Evolutionary conservation across 2,797 vertebrate species (phyloP).

Genomic region (Etheostoma nigrum): DNA sequence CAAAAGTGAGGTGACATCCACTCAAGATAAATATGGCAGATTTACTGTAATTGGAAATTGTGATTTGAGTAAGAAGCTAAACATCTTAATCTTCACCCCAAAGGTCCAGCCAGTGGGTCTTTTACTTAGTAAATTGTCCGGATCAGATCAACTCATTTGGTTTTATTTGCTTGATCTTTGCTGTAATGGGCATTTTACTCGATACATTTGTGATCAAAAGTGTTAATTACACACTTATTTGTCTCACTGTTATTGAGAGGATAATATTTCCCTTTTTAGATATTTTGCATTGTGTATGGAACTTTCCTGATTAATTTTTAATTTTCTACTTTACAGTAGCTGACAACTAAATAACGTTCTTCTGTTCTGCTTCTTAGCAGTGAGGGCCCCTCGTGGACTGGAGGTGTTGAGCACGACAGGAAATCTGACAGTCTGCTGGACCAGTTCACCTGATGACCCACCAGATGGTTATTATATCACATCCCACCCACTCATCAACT

Average conservation of each 20-base stretch:
- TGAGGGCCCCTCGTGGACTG: constrained; percentile 83
- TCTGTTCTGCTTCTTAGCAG: constrained; percentile 71
- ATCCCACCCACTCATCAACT: constrained; percentile 58
- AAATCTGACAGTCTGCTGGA: constrained; percentile 86
- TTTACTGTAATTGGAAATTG: neutral
- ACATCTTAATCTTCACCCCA: neutral
- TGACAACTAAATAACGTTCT: neutral
- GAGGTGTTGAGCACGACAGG: constrained; percentile 71
- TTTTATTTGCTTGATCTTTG: neutral
- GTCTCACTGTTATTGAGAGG: too few relatives aligned
- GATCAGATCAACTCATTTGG: neutral
- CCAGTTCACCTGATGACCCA: constrained; percentile 61
- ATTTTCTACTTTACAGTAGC: neutral
- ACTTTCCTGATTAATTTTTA: neutral
- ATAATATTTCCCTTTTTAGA: neutral
- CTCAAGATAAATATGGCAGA: neutral
- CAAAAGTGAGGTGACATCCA: neutral
- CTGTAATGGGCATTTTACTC: neutral
- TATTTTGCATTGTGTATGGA: neutral
- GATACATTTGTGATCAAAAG: neutral
- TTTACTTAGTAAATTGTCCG: neutral
- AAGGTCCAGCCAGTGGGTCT: neutral
- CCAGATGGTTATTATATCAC: constrained; percentile 82
- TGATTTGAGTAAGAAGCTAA: neutral
- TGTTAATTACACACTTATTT: neutral